Evolutionary conservation across 2,113 vertebrate genomes (phyloP), one percentile per base, ranked within the genome.

Genomic region (Barnardius zonarius): DNA sequence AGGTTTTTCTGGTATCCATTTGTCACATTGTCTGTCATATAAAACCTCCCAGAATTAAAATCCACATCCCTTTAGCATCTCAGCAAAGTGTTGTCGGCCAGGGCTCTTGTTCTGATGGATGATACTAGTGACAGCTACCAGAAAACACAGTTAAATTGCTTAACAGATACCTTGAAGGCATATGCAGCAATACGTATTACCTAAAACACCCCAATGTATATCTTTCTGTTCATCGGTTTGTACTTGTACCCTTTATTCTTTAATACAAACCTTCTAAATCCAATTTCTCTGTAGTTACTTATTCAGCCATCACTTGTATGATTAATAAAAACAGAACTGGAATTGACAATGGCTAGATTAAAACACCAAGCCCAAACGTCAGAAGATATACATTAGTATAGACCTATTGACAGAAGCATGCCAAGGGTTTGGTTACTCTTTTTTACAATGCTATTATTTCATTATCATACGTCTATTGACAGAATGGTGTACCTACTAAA

Each of bases 41-140:
- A 95, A 97, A 95, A 72, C 73, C n/a, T 10, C 95, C 96, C 93
- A 95, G 92, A 96, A 97, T 97, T 96, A 96, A 97, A 98, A 91
- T 95, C 84, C 43, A 43, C 73, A 83, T 92, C 88, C 94, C 94
- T 95, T 91, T 81, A 97, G 91, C 92, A 97, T 68, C 87, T 97
- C 43, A 52, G 95, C 80, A 95, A 96, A 95, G 70, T 83, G 68
- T 92, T 96, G 81, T 83, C 39, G 19, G 84, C 83, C 86, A 72
- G 63, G 51, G 46, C 81, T 83, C 49, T 55, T 66, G 30, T 82
- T 43, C 37, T 98, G 97, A 98, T 95, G 68, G 94, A 97, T 98
- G 97, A 94, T 17, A 51, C 59, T 70, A 51, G 72, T 96, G 96
- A 95, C 97, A 97, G 94, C 67, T 96, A 96, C 93, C 96, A 97